Evolutionary conservation across 2,888 invertebrate genomes (phyloP), one percentile per base, ranked within the genome.

Genomic region (Torymus aiolomorphi): DNA sequence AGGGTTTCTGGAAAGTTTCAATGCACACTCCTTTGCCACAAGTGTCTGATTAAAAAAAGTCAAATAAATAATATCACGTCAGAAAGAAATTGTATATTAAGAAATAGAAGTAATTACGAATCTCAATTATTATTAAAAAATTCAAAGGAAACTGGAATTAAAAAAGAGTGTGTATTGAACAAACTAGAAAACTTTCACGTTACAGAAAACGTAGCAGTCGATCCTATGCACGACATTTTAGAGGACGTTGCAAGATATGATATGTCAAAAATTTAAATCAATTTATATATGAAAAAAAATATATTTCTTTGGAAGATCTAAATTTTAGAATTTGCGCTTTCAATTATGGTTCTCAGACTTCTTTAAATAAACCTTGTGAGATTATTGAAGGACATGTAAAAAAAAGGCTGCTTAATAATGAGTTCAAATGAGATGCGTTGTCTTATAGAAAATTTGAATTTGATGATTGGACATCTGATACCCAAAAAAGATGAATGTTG

Each of bases 211-310:
- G 14, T 79, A n/a, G 42, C 24, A 14, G 84, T 83, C 1, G 84
- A 84, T 65, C 65, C 73, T 0, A 81, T 82, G 80, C 83, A 85
- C 63, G 83, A 84, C 72, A 20, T 82, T 3, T 57, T 81, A 8
- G 82, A 83, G 56, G 83, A 82, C 0, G 49, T 83, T 18, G 81
- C 79, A 52, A 70, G 82, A 31, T 83, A 84, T 24, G 83, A 84
- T 20, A 16, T 81, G 61, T 73, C 80, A 2, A 52, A 67, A 8
- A 42, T 78, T 62, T 82, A 31, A 31, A 82, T 62, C 0, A 79
- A 54, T 80, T 75, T 20, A 82, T 82, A 54, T 71, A 80, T 59
- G 51, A 42, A 5, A 10, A 20, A 4, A 73, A 67, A 61, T 76
- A n/a, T 67, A 71, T 80, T 51, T 16, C 70, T 10, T 51, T 82